Conservation (phyloP, 2,113 vertebrate genomes). For the Chrysochloris asiatica region DNA sequence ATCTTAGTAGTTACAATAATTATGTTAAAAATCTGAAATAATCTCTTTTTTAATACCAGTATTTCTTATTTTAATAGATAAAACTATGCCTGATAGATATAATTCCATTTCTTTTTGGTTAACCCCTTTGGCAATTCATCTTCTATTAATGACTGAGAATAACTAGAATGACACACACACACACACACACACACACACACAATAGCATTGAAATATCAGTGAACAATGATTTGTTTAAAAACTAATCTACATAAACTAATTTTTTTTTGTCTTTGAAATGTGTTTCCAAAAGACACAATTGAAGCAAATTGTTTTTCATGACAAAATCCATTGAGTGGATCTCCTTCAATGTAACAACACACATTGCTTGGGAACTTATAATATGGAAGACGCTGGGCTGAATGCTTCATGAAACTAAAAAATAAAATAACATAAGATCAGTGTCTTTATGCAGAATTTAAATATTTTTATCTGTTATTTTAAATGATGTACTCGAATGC, state of each 20-base stretch:
- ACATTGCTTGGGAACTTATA: background rate
- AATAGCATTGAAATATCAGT: slow-evolving; percentile 4
- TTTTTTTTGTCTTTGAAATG: background rate
- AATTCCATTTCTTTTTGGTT: slow-evolving; percentile 42
- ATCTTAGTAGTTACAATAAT: slow-evolving; percentile 57
- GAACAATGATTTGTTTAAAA: too few species aligned
- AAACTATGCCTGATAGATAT: background rate
- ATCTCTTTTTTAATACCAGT: background rate
- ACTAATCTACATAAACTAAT: too few species aligned
- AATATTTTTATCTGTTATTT: too few species aligned
- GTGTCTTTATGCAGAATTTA: background rate
- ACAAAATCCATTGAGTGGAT: background rate
- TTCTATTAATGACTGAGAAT: background rate
- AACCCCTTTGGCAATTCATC: background rate
- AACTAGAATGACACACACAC: background rate
- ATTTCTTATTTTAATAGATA: slow-evolving; percentile 17
- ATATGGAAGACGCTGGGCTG: background rate
- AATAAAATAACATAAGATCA: background rate
- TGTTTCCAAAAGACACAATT: background rate
- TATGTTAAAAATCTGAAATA: background rate
- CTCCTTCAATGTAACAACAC: background rate
- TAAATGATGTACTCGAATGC: background rate
- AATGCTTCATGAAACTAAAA: slow-evolving; percentile 4
- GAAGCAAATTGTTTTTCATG: slow-evolving; percentile 11
- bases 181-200: too few species aligned